phyloP scores from a whole-genome alignment of 2,797 vertebrate genomes.

The Fundulus diaphanus region DNA sequence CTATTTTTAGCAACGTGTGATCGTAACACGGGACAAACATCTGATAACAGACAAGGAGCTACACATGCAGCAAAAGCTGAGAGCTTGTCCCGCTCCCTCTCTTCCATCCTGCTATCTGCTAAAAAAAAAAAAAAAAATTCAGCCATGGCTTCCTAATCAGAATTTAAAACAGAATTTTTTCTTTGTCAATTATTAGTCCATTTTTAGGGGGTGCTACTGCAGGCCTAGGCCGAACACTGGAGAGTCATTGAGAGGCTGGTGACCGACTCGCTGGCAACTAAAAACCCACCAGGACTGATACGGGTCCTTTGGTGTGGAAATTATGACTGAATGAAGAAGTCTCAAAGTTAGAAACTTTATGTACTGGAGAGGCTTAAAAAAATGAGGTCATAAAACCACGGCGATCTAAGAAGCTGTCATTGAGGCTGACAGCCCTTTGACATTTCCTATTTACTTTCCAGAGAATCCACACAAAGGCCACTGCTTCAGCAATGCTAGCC shows the following conservation, averaged over 20 bases:
- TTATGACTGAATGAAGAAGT: not conserved
- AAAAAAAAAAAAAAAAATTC: not conserved
- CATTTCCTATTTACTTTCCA: too few relatives aligned
- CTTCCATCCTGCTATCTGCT: slow-evolving; percentile 2
- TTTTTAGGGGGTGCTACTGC: not conserved
- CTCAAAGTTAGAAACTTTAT: not conserved
- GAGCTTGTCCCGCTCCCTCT: slow-evolving; percentile 3
- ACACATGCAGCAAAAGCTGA: slow-evolving; percentile 22
- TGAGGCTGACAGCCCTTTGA: not conserved
- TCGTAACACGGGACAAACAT: slow-evolving; percentile 25
- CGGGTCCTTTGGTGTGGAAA: not conserved
- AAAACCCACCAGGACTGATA: not conserved
- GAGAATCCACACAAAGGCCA: too few relatives aligned
- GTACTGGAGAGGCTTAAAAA: not conserved
- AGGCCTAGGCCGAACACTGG: not conserved
- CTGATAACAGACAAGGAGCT: slow-evolving; percentile 22
- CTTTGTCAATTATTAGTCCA: not conserved
- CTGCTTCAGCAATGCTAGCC: not conserved
- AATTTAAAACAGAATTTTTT: not conserved
- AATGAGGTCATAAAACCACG: not conserved
- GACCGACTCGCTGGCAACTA: not conserved
- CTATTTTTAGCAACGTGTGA: slow-evolving; percentile 44
- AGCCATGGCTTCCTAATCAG: not conserved
- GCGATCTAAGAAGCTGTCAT: too few relatives aligned
- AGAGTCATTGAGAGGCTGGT: not conserved